Conservation (phyloP, 2,888 invertebrate genomes). For the Cheilosia urbana region DNA sequence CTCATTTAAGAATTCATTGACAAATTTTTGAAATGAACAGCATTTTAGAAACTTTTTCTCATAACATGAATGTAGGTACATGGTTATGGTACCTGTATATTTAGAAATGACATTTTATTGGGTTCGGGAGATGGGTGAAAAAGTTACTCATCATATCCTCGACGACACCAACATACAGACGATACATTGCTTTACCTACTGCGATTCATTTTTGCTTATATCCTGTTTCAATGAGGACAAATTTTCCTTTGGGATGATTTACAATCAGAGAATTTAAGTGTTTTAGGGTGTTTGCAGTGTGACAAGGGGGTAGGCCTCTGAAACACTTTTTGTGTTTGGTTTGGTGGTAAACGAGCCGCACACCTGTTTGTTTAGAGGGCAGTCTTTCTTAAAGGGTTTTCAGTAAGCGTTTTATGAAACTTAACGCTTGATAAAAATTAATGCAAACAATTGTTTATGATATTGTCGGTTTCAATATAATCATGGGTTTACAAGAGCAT, state of each 20-base stretch:
- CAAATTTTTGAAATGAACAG: conserved; percentile 59
- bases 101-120: conserved; percentile 1
- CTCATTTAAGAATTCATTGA: conserved; percentile 56
- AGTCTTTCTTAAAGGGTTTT: too few species aligned
- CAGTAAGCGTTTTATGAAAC: too few species aligned
- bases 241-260: conserved; percentile 48
- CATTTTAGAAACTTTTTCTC: conserved; percentile 51
- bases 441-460: too few species aligned
- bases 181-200: conserved; percentile 63
- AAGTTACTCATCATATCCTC: conserved; percentile 25
- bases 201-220: conserved; percentile 65
- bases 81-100: too few species aligned
- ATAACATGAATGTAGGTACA: not conserved
- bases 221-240: conserved; percentile 52
- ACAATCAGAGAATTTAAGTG: conserved; percentile 59
- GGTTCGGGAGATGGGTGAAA: not conserved
- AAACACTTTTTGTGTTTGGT: too few species aligned
- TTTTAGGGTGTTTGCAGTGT: conserved; percentile 39
- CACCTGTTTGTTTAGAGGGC: too few species aligned
- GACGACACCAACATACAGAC: conserved; percentile 22
- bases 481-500: too few species aligned
- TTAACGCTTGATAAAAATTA: too few species aligned
- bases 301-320: not conserved
- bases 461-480: too few species aligned
- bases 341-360: too few species aligned